Conservation (phyloP, 2,797 vertebrate genomes). For the Synaphobranchus kaupii region DNA sequence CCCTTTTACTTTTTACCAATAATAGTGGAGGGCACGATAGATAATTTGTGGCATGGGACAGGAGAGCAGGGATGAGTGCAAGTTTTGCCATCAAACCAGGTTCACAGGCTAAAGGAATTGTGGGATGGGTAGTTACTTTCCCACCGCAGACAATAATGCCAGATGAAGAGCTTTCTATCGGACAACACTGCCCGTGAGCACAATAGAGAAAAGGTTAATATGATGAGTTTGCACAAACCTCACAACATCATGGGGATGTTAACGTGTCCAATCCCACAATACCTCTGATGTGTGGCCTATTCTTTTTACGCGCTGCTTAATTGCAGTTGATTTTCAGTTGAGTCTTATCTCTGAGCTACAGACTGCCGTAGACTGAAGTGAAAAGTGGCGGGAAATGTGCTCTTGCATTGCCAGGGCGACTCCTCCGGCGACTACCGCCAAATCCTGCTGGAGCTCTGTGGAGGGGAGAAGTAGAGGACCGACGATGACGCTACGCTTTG, state of each 20-base stretch:
- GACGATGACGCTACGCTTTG: background rate
- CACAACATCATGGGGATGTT: background rate
- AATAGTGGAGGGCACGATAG: too few species aligned
- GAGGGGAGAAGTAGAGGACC: conserved; percentile 78
- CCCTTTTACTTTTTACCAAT: too few species aligned
- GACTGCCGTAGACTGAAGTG: background rate
- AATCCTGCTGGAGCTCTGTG: conserved; percentile 92
- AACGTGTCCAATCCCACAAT: conserved; percentile 6
- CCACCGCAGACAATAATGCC: too few species aligned
- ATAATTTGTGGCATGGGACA: background rate
- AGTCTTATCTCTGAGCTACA: background rate
- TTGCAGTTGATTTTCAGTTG: background rate
- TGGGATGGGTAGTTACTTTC: background rate
- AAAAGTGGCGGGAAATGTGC: background rate
- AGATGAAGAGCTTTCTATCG: too few species aligned
- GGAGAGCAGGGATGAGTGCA: background rate
- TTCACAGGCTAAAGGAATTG: background rate
- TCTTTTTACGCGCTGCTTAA: background rate
- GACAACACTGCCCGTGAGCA: too few species aligned
- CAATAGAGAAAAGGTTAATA: too few species aligned
- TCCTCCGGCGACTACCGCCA: conserved; percentile 96
- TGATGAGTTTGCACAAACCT: too few species aligned
- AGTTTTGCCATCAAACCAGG: background rate
- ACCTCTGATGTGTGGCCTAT: conserved; percentile 25
- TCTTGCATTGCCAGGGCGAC: conserved; percentile 77